Conservation (phyloP, 1,140 invertebrate genomes). For the Zaprionus ghesquierei region DNA sequence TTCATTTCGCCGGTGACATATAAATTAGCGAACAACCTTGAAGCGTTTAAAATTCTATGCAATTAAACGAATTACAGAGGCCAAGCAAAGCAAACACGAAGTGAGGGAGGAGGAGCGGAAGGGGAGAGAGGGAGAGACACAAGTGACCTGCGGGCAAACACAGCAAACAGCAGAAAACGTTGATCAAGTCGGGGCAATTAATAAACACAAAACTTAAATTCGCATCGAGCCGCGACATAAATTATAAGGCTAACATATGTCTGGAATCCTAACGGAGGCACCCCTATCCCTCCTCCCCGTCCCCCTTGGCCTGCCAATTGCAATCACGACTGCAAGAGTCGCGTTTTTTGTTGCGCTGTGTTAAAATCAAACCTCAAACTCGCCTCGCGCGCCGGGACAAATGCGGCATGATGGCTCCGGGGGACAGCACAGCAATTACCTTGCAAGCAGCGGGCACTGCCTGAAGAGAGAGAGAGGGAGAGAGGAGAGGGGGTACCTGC, state of each 20-base stretch:
- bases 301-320: slow-evolving; percentile 54
- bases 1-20: slow-evolving; percentile 74
- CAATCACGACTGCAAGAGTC: slow-evolving; percentile 70
- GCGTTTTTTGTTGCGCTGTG: slow-evolving; percentile 26
- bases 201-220: slow-evolving; percentile 71
- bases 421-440: slow-evolving; percentile 73
- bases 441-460: slow-evolving; percentile 47
- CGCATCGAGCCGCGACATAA: slow-evolving; percentile 65
- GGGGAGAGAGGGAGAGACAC: slow-evolving; percentile 5
- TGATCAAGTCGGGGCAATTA: slow-evolving; percentile 65
- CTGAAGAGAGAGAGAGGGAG: background rate
- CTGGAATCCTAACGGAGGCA: slow-evolving; percentile 36
- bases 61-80: slow-evolving; percentile 68
- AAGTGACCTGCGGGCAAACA: slow-evolving; percentile 34
- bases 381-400: slow-evolving; percentile 61
- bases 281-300: background rate
- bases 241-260: slow-evolving; percentile 77
- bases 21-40: slow-evolving; percentile 76
- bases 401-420: slow-evolving; percentile 77
- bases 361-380: slow-evolving; percentile 61
- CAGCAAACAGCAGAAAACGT: slow-evolving; percentile 9
- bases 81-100: slow-evolving; percentile 31
- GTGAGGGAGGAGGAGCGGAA: background rate
- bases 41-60: slow-evolving; percentile 66
- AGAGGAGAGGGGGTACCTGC: background rate